Percentiles rank a stretch among this genome's conserved stretches.
These are phyloP conservation scores for Pararge aegeria DNA, from an alignment of 1,140 invertebrate genomes.

Conservation along the genomic window DNA sequence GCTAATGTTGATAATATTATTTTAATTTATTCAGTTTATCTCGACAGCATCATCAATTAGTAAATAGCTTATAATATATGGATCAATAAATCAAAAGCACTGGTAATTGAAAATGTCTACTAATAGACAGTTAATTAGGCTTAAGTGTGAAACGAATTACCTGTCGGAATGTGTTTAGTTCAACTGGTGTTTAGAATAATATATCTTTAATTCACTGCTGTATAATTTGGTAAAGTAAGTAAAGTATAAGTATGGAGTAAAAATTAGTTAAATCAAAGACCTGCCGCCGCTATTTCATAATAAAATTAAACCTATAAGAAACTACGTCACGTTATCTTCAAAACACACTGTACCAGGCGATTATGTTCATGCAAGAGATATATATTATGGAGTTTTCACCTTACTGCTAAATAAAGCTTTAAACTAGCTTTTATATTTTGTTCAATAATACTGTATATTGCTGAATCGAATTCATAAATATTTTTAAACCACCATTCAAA, in stretches of 20 bases:
- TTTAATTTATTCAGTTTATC: conserved; percentile 3
- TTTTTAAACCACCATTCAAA: too few species aligned
- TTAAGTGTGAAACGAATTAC: conserved; percentile 56
- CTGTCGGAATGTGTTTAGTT: conserved; percentile 32
- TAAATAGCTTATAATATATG: conserved; percentile 24
- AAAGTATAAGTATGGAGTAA: too few species aligned
- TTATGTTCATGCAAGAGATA: too few species aligned
- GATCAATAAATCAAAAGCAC: conserved; percentile 56
- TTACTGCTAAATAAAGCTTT: neutral
- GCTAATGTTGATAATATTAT: conserved; percentile 1
- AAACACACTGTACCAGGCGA: too few species aligned
- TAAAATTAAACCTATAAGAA: too few species aligned
- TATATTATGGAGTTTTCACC: too few species aligned
- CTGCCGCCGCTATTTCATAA: too few species aligned
- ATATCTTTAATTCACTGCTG: conserved; percentile 31
- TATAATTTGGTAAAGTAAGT: too few species aligned
- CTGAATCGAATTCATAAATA: too few species aligned
- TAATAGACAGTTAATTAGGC: conserved; percentile 70
- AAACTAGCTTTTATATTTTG: too few species aligned
- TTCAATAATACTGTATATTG: too few species aligned
- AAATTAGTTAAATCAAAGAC: neutral
- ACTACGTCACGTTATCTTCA: too few species aligned
- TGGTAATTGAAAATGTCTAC: conserved; percentile 65
- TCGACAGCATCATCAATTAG: conserved; percentile 5
- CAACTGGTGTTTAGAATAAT: conserved; percentile 34